These are phyloP conservation scores for Urocitellus parryii DNA, from an alignment of 2,113 vertebrate species.

Conservation along the genomic window DNA sequence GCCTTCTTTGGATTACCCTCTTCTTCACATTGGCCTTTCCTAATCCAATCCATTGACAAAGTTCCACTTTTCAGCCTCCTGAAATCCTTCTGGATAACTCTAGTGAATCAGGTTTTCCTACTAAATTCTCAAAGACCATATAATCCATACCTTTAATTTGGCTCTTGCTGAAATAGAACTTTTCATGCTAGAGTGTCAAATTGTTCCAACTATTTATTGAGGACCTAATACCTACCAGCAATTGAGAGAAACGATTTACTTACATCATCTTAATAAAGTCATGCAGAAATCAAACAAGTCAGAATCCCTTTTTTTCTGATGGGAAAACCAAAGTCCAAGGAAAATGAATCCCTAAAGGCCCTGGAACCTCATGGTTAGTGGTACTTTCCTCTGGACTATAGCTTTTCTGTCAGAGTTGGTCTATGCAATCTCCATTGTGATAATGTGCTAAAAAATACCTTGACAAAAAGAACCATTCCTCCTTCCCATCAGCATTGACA, in stretches of 20 bases:
- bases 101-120: not conserved
- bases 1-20: not conserved
- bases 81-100: not conserved
- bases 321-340: not conserved
- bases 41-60: not conserved
- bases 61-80: not conserved
- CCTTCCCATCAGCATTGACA: not conserved
- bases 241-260: not conserved
- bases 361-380: not conserved
- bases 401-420: not conserved
- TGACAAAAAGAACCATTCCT: not conserved
- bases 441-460: not conserved
- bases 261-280: not conserved
- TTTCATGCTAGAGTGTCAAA: not conserved
- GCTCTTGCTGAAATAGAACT: not conserved
- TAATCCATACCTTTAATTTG: not conserved
- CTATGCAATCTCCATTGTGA: not conserved
- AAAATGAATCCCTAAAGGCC: not conserved
- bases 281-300: not conserved
- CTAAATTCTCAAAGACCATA: not conserved
- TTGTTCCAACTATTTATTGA: not conserved
- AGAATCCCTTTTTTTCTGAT: not conserved
- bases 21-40: not conserved
- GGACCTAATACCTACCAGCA: not conserved
- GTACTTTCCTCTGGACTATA: not conserved